These are phyloP conservation scores for Panurus biarmicus DNA, from an alignment of 2,113 vertebrate genomes.

Conservation along the genomic window DNA sequence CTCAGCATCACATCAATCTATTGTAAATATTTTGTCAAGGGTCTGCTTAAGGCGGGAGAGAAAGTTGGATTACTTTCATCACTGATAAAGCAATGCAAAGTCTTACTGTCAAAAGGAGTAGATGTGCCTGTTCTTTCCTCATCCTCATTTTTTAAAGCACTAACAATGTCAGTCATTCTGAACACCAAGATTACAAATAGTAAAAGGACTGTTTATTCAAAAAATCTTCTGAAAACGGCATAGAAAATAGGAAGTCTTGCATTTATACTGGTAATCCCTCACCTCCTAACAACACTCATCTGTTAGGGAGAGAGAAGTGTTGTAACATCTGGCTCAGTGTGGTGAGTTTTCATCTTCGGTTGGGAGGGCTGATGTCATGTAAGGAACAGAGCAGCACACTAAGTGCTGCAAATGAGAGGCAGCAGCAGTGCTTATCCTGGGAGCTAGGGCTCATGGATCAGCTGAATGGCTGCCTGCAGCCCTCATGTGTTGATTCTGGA, in stretches of 20 bases:
- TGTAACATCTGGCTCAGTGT: slow-evolving; percentile 42
- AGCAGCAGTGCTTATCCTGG: slow-evolving; percentile 13
- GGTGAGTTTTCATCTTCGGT: slow-evolving; percentile 32
- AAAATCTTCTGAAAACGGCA: background rate
- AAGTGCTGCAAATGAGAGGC: slow-evolving; percentile 11
- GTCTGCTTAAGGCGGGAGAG: background rate
- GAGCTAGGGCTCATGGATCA: background rate
- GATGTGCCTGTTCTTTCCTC: background rate
- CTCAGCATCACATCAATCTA: background rate
- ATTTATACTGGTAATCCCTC: slow-evolving; percentile 16
- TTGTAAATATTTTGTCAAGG: slow-evolving; percentile 34
- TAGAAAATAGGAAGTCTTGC: slow-evolving; percentile 31
- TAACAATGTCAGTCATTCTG: background rate
- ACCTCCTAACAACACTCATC: slow-evolving; percentile 22
- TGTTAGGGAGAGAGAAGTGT: background rate
- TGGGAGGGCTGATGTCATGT: slow-evolving; percentile 38
- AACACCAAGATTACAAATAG: background rate
- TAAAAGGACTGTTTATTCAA: background rate
- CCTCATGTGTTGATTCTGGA: slow-evolving; percentile 41
- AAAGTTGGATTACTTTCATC: slow-evolving; percentile 21
- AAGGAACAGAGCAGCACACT: background rate
- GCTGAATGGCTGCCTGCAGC: slow-evolving; percentile 2
- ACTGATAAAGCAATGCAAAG: background rate
- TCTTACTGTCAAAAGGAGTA: background rate
- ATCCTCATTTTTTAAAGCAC: background rate